Conservation (phyloP, 2,888 invertebrate genomes). For the Dendrolimus pini region DNA sequence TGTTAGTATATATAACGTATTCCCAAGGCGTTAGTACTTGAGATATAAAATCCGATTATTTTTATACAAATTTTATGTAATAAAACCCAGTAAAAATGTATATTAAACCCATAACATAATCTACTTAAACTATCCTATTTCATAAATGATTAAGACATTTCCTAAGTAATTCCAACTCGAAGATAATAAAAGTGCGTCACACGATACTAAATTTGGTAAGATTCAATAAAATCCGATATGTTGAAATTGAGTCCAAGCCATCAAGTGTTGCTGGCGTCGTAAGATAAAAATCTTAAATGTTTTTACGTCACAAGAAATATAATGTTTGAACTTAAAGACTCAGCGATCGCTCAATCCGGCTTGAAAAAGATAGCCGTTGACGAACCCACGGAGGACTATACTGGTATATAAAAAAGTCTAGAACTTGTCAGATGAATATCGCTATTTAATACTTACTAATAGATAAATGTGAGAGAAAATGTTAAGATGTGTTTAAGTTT, state of each 20-base stretch:
- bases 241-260: not conserved
- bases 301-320: not conserved
- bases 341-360: too few species aligned
- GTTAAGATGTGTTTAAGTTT: too few species aligned
- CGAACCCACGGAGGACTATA: too few species aligned
- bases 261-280: not conserved
- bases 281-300: not conserved
- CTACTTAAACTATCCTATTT: not conserved
- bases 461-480: too few species aligned
- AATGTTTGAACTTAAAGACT: too few species aligned
- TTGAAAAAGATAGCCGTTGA: too few species aligned
- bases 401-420: too few species aligned
- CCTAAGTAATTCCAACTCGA: not conserved
- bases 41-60: not conserved
- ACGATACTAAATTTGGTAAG: not conserved
- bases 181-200: not conserved
- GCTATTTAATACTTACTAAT: too few species aligned
- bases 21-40: too few species aligned
- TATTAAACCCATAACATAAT: not conserved
- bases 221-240: not conserved
- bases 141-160: not conserved
- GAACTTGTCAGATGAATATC: too few species aligned
- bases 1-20: too few species aligned
- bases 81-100: not conserved
- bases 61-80: not conserved